Conservation (phyloP, 1,140 invertebrate genomes). For the Drosophila lacteicornis region DNA sequence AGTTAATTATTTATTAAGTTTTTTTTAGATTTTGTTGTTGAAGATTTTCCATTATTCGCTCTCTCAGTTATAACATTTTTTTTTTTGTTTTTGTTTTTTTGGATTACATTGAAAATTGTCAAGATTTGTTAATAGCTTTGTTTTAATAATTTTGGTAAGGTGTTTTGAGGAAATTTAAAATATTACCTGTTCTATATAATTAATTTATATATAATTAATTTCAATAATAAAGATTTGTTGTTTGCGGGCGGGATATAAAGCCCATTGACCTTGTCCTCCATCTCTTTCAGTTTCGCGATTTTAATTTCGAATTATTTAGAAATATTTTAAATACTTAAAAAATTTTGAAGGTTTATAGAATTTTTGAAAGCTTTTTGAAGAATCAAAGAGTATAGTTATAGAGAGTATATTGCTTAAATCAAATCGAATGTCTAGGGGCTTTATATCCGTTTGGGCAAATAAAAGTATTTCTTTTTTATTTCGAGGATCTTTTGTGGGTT, state of each 20-base stretch:
- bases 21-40: slow-evolving; percentile 5
- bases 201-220: slow-evolving; percentile 16
- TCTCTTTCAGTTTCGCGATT: slow-evolving; percentile 13
- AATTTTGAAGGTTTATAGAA: too few relatives aligned
- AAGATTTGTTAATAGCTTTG: slow-evolving; percentile 36
- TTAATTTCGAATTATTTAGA: too few relatives aligned
- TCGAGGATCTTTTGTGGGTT: not conserved
- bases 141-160: slow-evolving; percentile 22
- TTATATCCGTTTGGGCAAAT: slow-evolving; percentile 7
- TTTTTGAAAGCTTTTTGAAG: not conserved
- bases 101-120: slow-evolving; percentile 41
- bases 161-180: slow-evolving; percentile 30
- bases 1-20: slow-evolving; percentile 25
- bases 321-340: not conserved
- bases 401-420: not conserved
- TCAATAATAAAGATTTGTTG: slow-evolving; percentile 21
- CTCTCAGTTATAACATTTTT: slow-evolving; percentile 3
- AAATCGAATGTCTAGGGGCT: not conserved
- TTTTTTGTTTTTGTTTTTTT: slow-evolving; percentile 13
- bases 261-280: not conserved
- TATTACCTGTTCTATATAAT: slow-evolving; percentile 43
- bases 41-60: slow-evolving; percentile 17
- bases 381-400: too few relatives aligned
- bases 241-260: slow-evolving; percentile 22
- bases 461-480: not conserved